These are phyloP conservation scores for Trematomus bernacchii DNA, from an alignment of 2,797 vertebrate species.

Conservation along the genomic window DNA sequence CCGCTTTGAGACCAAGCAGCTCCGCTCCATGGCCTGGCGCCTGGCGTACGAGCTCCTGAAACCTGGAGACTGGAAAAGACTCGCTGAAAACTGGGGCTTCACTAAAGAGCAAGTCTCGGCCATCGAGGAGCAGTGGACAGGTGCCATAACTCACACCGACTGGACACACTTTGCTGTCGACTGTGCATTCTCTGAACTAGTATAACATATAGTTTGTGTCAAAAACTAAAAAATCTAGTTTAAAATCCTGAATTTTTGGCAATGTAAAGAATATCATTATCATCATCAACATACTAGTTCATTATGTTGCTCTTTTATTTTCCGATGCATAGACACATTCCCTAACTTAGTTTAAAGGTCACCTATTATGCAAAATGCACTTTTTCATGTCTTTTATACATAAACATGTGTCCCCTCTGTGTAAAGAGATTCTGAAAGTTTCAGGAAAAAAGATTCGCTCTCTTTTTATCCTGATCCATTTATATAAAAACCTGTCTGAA, in stretches of 20 bases:
- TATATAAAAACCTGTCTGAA: too few relatives aligned
- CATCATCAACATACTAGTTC: too few relatives aligned
- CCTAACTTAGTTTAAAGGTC: too few relatives aligned
- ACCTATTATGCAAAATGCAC: too few relatives aligned
- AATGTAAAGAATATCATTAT: too few relatives aligned
- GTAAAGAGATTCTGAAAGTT: too few relatives aligned
- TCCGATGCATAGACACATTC: too few relatives aligned
- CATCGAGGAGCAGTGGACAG: constrained; percentile 93
- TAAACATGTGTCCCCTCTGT: too few relatives aligned
- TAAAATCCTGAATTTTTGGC: not conserved
- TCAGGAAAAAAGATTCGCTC: too few relatives aligned
- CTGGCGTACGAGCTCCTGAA: constrained; percentile 89
- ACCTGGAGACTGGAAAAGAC: constrained; percentile 88
- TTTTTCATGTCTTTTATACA: too few relatives aligned
- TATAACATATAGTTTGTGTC: not conserved
- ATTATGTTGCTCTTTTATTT: too few relatives aligned
- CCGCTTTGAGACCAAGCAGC: constrained; percentile 84
- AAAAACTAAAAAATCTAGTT: not conserved
- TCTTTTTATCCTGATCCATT: too few relatives aligned
- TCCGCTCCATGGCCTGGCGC: constrained; percentile 87
- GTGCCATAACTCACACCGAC: constrained; percentile 71
- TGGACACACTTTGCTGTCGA: not conserved
- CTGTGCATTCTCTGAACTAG: constrained; percentile 19
- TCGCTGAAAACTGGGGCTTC: constrained; percentile 90
- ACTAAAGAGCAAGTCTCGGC: constrained; percentile 87